A percentile compares a stretch with the other conserved stretches of the same genome.
Evolutionary conservation across 2,797 vertebrate species (phyloP).

Genomic region (Brachymystax lenok): DNA sequence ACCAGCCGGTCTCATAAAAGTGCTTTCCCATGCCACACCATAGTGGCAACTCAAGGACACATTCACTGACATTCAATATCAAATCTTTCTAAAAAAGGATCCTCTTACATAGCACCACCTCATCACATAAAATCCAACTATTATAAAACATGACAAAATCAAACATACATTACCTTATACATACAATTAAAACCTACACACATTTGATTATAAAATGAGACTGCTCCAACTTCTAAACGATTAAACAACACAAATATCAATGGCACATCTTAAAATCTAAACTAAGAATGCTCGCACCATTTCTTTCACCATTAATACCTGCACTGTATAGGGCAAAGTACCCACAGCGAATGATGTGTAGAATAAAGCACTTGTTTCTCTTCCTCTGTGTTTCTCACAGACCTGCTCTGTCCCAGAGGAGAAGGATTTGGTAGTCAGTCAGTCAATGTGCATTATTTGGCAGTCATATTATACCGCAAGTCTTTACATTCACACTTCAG

Average conservation of each 20-base stretch:
- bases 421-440: not conserved
- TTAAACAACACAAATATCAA: constrained; percentile 6
- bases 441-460: constrained; percentile 19
- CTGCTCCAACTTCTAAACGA: constrained; percentile 2
- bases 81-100: not conserved
- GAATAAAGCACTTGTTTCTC: not conserved
- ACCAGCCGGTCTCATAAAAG: constrained; percentile 56
- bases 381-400: not conserved
- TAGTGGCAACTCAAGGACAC: not conserved
- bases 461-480: constrained; percentile 10
- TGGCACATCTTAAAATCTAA: not conserved
- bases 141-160: not conserved
- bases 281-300: not conserved
- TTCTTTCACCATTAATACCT: not conserved
- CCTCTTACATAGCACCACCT: not conserved
- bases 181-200: not conserved
- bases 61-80: not conserved
- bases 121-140: too few species aligned
- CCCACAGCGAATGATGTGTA: not conserved
- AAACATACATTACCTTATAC: not conserved
- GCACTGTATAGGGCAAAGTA: not conserved
- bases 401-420: not conserved
- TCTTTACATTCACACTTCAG: constrained; percentile 6
- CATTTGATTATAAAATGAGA: constrained; percentile 11
- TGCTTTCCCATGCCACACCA: constrained; percentile 17